Evolutionary conservation across 2,113 vertebrate species (phyloP).

Genomic region (Catharus minimus): DNA sequence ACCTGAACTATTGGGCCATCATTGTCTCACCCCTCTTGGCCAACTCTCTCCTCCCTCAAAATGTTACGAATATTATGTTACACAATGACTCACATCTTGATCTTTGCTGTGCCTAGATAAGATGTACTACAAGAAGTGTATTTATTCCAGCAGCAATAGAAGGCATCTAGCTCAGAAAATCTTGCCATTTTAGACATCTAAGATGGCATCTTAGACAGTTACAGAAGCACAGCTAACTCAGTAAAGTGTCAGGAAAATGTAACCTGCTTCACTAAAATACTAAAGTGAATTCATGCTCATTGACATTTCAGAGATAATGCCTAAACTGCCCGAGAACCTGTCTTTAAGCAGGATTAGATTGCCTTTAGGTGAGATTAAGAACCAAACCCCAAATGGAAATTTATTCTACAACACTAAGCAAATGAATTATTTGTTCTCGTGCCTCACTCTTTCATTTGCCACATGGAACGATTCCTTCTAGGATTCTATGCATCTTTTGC

Average conservation of each 20-base stretch:
- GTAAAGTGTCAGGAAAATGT: background rate
- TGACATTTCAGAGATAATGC: background rate
- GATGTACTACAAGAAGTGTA: background rate
- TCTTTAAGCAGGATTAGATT: background rate
- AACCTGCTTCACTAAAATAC: background rate
- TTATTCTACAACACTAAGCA: background rate
- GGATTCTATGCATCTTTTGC: background rate
- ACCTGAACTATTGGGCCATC: background rate
- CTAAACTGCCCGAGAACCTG: background rate
- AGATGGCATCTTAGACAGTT: background rate
- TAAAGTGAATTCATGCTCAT: background rate
- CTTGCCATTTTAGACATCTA: background rate
- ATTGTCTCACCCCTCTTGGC: background rate
- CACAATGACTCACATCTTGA: background rate
- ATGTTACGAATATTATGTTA: background rate
- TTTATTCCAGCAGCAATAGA: background rate
- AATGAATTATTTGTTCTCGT: background rate
- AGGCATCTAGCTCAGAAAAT: background rate
- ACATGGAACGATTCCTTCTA: background rate
- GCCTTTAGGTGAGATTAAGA: background rate
- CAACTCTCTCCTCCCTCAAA: background rate
- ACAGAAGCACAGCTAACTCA: background rate
- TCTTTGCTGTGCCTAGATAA: background rate
- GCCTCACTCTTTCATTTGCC: background rate
- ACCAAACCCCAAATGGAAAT: background rate